Evolutionary conservation across 2,113 vertebrate genomes (phyloP), one percentile per base, ranked within the genome.

Genomic region (Paramormyrops kingsleyae): DNA sequence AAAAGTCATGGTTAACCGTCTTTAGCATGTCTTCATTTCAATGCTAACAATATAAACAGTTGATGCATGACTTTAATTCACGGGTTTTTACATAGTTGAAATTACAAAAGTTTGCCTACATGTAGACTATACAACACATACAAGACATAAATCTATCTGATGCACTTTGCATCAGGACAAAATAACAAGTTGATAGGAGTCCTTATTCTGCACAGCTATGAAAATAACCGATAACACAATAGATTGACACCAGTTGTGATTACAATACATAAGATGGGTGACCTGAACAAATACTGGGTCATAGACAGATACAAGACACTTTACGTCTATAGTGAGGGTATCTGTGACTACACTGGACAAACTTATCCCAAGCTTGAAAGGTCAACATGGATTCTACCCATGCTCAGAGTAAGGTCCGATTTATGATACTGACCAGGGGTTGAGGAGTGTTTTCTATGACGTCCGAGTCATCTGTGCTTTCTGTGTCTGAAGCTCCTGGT

Each of bases 401-500:
- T 85, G 9, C 83, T 49, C 42, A n/a, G 39, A 44, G 44, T 49
- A 27, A 49, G 44, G 24, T 85, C 24, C n/a, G 0, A 46, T 49
- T 47, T 47, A 47, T 3, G 13, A 42, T n/a, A 59, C 87, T 62
- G 4, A 88, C 87, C 56, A 24, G 35, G 35, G 35, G 19, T 5
- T 46, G 52, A 44, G 53, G 53, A 24, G 87, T 46, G n/a, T 27
- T 46, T 39, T 62, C 39, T 66, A 42, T 53, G 53, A 35, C 17
- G 7, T 88, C 87, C 12, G 87, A 88, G 56, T 39, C 56, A 88
- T 88, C 87, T 66, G 87, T 88, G 39, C 87, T 62, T 46, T 44
- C 56, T 8, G 31, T 15, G n/a, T 44, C 56, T 15, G 53, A 88
- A 31, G 12, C 39, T 17, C 52, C 35, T 39, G 52, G 5, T 15